Base-by-base conservation (phyloP, 2,797 vertebrate species). In the Sphaeramia orbicularis region DNA sequence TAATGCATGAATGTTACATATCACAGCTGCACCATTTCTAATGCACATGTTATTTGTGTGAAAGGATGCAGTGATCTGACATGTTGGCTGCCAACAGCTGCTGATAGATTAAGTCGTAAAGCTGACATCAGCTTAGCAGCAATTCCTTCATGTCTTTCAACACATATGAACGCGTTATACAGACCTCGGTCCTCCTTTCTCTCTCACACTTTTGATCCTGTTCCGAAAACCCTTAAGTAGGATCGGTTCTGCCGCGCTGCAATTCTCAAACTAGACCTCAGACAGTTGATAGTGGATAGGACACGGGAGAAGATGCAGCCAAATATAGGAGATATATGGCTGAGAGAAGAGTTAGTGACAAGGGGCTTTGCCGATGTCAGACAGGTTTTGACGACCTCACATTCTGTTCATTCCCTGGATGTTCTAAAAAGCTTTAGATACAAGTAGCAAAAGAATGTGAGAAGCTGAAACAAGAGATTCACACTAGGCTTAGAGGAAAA, bases 261-360 rank as follows among this genome's bases (percentile, higher is more conserved):
- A n/a, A n/a, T 65, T 47, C 18, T 43, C 58, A 53, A 47, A 14
- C 4, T 6, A 48, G 67, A 65, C 81, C 76, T 85, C 79, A 48
- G 73, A 74, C 42, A 37, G 63, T n/a, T 4, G 63, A 60, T 45
- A n/a, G 49, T 70, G 57, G 50, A 41, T 48, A 42, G 27, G 72
- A 56, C 58, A 42, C 45, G 21, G 36, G 15, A 47, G 35, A 58
- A 51, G 58, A 60, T 12, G 15, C 52, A 18, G 61, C 50, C 57
- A 74, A 81, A 72, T 77, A 69, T 64, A 38, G 45, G 8, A 61
- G 80, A 87, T 85, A 47, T 80, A 82, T 81, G 70, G 65, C 74
- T n/a, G 30, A 59, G 71, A 54, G 59, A 80, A 78, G 71, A 57
- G 74, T 77, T 68, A 61, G 74, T 87, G 84, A 87, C 81, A 79